These are phyloP conservation scores for Bostrychus sinensis DNA, from an alignment of 2,113 vertebrate genomes.

Conservation along the genomic window DNA sequence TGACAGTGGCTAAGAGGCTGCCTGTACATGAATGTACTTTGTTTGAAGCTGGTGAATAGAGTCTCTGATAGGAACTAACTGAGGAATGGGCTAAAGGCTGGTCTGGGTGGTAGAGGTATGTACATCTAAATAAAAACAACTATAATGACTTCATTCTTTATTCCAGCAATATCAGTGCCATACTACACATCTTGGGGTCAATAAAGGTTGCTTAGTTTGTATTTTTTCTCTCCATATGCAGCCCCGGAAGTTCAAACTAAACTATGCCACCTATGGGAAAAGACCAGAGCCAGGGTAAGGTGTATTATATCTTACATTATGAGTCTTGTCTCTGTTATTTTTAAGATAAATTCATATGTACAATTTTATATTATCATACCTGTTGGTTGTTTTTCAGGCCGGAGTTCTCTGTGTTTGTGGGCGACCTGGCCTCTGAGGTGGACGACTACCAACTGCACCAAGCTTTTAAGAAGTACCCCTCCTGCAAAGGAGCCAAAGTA, in stretches of 20 bases:
- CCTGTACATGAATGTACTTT: conserved; percentile 78
- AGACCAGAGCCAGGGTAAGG: conserved; percentile 81
- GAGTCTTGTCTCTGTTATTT: not conserved
- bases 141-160: conserved; percentile 66
- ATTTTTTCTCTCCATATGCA: conserved; percentile 60
- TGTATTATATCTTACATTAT: too few species aligned
- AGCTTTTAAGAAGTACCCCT: conserved; percentile 90
- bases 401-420: conserved; percentile 91
- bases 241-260: conserved; percentile 86
- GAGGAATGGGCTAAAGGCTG: conserved; percentile 81
- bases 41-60: conserved; percentile 84
- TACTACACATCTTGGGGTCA: conserved; percentile 58
- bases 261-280: conserved; percentile 84
- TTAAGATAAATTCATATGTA: not conserved
- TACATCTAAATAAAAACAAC: conserved; percentile 74
- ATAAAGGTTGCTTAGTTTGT: conserved; percentile 37
- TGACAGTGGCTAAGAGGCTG: conserved; percentile 73
- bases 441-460: conserved; percentile 91
- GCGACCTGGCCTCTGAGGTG: conserved; percentile 89
- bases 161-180: conserved; percentile 73
- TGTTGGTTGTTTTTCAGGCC: conserved; percentile 71
- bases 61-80: conserved; percentile 83
- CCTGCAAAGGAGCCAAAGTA: conserved; percentile 92
- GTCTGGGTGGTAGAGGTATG: conserved; percentile 82
- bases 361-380: not conserved